Base-by-base conservation (phyloP, 1,140 invertebrate species). In the Lucilia cuprina region DNA sequence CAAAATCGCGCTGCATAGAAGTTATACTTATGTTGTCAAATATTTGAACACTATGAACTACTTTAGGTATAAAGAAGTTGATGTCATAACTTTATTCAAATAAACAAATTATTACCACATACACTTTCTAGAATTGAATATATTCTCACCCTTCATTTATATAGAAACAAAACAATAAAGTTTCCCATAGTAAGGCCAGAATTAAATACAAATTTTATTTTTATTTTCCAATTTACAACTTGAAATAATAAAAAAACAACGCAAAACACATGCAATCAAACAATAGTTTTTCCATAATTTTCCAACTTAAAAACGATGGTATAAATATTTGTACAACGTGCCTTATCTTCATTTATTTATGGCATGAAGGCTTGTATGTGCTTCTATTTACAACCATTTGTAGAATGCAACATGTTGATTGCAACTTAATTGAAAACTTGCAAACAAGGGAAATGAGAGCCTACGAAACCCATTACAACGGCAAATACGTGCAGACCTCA, bases 261-360 rank as follows among this genome's bases (percentile, higher is more conserved):
- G 55, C 5, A 21, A 9, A 21, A 70, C 19, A 70, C 65, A 70
- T 21, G 21, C 65, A 70, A 19, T 21, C 12, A 55, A 19, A 60
- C 55, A 70, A 70, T 70, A 70, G 65, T 70, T 70, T 41, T 70
- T 70, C 65, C 19, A 21, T 70, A 21, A 70, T 70, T 70, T 70
- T 25, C 65, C 19, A 70, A 70, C 65, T 70, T 19, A 0, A 70
- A 19, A 70, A 21, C 17, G 19, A 70, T 21, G 5, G 10, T 25
- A 70, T 17, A 70, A 19, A 70, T 55, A 55, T 12, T 55, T 10
- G 17, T n/a, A 70, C 65, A 70, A 21, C 65, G 21, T 19, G 65
- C 65, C 65, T 25, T 55, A 55, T 55, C 50, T 55, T 55, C n/a
- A 21, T n/a, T 70, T 19, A 21, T 70, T 19, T 14, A 60, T n/a